These are phyloP conservation scores for Acheta domesticus DNA, from an alignment of 2,888 invertebrate species.

Conservation along the genomic window DNA sequence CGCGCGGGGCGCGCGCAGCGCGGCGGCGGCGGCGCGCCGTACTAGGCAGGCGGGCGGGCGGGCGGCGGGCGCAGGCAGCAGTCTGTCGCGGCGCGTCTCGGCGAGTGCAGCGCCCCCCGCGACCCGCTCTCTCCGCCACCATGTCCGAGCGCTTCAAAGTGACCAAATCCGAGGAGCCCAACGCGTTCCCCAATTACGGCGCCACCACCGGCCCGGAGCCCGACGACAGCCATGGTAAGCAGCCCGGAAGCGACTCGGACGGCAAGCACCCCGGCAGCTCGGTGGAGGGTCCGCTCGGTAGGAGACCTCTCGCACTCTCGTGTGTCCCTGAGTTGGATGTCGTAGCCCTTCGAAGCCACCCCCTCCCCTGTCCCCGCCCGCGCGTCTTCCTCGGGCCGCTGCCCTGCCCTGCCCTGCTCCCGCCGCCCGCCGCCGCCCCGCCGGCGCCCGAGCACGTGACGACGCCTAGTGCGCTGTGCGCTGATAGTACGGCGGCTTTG, in stretches of 20 bases:
- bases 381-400: too few relatives aligned
- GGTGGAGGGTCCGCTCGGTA: conserved; percentile 34
- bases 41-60: too few relatives aligned
- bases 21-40: too few relatives aligned
- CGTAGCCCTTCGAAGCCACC: too few relatives aligned
- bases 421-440: too few relatives aligned
- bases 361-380: too few relatives aligned
- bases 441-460: too few relatives aligned
- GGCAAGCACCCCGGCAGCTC: conserved; percentile 32
- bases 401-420: too few relatives aligned
- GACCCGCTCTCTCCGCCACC: neutral
- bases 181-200: conserved; percentile 51
- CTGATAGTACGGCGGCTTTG: too few relatives aligned
- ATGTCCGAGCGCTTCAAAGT: conserved; percentile 62
- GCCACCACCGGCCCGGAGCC: conserved; percentile 48
- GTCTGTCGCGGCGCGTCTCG: neutral
- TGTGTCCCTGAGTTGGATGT: neutral
- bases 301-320: conserved; percentile 20
- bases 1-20: too few relatives aligned
- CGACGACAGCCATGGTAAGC: conserved; percentile 35
- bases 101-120: neutral
- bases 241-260: conserved; percentile 30
- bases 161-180: conserved; percentile 57
- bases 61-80: neutral
- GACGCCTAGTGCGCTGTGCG: too few relatives aligned